phyloP scores from a whole-genome alignment of 37 sponge, comb jelly and placozoan genomes.

The Chondrilla cf. caribensis region DNA sequence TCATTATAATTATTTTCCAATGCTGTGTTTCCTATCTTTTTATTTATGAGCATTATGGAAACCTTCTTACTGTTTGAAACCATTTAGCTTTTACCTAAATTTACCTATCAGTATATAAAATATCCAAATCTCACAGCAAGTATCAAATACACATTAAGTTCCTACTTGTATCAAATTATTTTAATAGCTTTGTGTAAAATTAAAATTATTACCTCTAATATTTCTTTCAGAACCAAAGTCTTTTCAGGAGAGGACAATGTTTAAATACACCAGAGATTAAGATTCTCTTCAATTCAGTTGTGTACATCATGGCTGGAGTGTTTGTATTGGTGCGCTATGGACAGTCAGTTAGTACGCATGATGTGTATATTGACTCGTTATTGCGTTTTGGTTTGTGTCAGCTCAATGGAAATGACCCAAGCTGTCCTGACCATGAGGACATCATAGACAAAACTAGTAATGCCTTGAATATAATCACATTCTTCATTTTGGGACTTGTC shows the following conservation, averaged over 20 bases:
- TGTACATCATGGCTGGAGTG: constrained; percentile 9
- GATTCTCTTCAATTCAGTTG: neutral
- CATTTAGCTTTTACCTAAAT: no score
- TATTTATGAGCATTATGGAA: no score
- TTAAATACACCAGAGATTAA: constrained; percentile 12
- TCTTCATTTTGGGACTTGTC: neutral
- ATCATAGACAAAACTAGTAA: neutral
- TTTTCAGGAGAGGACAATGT: neutral
- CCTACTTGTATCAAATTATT: no score
- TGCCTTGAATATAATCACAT: neutral
- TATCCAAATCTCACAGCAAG: no score
- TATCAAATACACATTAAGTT: no score
- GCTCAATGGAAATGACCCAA: neutral
- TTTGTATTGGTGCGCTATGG: neutral
- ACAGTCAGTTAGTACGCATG: neutral
- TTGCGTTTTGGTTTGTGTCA: neutral
- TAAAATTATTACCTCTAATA: no score
- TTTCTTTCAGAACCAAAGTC: neutral
- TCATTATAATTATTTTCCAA: no score
- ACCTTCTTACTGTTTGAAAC: neutral
- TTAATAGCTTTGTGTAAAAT: no score
- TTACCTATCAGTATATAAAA: no score
- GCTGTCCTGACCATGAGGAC: neutral
- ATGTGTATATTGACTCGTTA: neutral
- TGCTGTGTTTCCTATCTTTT: no score